These are phyloP conservation scores for Poecilia picta DNA, from an alignment of 2,797 vertebrate species.

Conservation along the genomic window DNA sequence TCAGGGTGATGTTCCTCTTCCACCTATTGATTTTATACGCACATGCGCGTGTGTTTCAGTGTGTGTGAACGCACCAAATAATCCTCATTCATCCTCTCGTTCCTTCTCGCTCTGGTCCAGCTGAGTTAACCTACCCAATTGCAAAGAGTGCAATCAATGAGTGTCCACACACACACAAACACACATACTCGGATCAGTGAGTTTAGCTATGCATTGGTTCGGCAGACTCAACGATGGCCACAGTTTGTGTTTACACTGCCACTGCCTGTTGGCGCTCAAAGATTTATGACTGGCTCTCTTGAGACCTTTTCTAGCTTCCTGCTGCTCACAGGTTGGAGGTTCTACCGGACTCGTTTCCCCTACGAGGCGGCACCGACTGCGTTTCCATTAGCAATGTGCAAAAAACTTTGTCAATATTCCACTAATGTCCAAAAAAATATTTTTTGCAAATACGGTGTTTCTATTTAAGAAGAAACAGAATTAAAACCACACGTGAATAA, in stretches of 20 bases:
- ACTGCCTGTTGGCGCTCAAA: slow-evolving; percentile 17
- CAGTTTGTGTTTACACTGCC: slow-evolving; percentile 4
- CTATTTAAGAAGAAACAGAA: no score
- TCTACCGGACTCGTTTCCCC: neutral
- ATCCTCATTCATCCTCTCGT: slow-evolving; percentile 56
- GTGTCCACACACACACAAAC: slow-evolving; percentile 25
- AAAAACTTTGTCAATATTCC: no score
- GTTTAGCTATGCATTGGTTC: slow-evolving; percentile 16
- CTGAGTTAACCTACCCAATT: slow-evolving; percentile 55
- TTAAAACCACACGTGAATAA: no score
- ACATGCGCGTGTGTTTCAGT: slow-evolving; percentile 19
- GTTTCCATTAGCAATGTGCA: no score
- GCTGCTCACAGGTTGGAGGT: neutral
- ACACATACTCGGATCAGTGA: slow-evolving; percentile 19
- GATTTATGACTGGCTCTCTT: slow-evolving; percentile 32
- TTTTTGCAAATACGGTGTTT: no score
- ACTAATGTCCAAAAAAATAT: no score
- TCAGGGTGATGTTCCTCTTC: slow-evolving; percentile 70
- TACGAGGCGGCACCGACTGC: neutral
- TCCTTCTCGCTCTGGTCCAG: slow-evolving; percentile 43
- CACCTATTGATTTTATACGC: slow-evolving; percentile 68
- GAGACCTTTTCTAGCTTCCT: neutral
- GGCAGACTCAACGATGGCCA: slow-evolving; percentile 6
- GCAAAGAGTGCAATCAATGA: slow-evolving; percentile 49
- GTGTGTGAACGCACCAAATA: slow-evolving; percentile 47